phyloP scores from a whole-genome alignment of 2,113 vertebrate genomes.

The Bufo gargarizans region DNA sequence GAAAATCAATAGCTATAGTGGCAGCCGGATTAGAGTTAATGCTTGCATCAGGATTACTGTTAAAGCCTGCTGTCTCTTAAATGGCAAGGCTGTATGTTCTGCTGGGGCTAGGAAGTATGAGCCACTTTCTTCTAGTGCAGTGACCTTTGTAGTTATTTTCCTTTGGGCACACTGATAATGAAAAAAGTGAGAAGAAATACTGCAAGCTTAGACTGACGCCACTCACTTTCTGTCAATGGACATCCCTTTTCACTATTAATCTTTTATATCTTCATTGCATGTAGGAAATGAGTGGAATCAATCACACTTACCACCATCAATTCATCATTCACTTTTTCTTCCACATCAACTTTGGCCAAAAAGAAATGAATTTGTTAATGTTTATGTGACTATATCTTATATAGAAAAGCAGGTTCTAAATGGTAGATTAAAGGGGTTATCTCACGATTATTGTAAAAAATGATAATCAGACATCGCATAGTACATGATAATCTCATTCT shows the following conservation, averaged over 20 bases:
- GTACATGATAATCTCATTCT: too few species aligned
- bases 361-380: neutral
- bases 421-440: neutral
- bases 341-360: neutral
- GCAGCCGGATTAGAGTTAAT: conserved; percentile 67
- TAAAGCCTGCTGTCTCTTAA: conserved; percentile 73
- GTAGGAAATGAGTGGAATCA: conserved; percentile 36
- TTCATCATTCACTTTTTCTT: neutral
- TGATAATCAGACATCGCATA: too few species aligned
- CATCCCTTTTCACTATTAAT: conserved; percentile 50
- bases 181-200: conserved; percentile 55
- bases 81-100: conserved; percentile 72
- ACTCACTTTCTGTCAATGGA: conserved; percentile 47
- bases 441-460: too few species aligned
- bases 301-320: neutral
- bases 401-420: neutral
- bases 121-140: conserved; percentile 65
- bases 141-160: conserved; percentile 66
- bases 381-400: neutral
- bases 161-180: conserved; percentile 62
- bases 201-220: neutral
- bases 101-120: conserved; percentile 66
- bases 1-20: conserved; percentile 68
- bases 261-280: conserved; percentile 46
- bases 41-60: conserved; percentile 71